Evolutionary conservation across 2,113 vertebrate genomes (phyloP).

Genomic region (Lathamus discolor): DNA sequence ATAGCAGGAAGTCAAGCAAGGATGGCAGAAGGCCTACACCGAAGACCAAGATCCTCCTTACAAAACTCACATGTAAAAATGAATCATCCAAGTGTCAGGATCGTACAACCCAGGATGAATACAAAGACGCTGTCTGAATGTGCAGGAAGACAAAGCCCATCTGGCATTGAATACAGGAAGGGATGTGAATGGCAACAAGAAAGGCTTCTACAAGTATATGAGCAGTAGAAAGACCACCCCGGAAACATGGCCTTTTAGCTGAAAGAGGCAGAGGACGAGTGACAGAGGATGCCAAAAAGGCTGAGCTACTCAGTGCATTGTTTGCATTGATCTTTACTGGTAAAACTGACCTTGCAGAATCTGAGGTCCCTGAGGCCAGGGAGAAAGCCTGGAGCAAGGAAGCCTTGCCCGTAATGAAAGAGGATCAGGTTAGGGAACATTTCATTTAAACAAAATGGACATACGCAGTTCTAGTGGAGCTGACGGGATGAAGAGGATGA

Average conservation of each 20-base stretch:
- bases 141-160: not conserved
- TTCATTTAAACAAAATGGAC: not conserved
- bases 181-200: not conserved
- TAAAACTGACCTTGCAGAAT: not conserved
- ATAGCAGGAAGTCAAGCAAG: not conserved
- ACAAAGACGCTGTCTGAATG: not conserved
- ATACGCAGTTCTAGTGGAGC: not conserved
- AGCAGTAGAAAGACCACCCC: not conserved
- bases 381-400: not conserved
- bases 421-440: not conserved
- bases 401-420: not conserved
- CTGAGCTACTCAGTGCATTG: not conserved
- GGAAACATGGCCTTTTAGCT: not conserved
- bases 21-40: not conserved
- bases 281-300: not conserved
- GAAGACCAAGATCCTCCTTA: not conserved
- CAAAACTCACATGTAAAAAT: not conserved
- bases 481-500: not conserved
- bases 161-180: not conserved
- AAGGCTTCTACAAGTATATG: not conserved
- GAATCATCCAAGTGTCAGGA: not conserved
- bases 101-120: not conserved
- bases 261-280: not conserved
- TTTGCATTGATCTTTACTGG: not conserved
- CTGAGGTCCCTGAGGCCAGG: too few relatives aligned